Evolutionary conservation across 2,797 vertebrate species (phyloP), one percentile per base, ranked within the genome.

Genomic region (Peromyscus melanophrys): DNA sequence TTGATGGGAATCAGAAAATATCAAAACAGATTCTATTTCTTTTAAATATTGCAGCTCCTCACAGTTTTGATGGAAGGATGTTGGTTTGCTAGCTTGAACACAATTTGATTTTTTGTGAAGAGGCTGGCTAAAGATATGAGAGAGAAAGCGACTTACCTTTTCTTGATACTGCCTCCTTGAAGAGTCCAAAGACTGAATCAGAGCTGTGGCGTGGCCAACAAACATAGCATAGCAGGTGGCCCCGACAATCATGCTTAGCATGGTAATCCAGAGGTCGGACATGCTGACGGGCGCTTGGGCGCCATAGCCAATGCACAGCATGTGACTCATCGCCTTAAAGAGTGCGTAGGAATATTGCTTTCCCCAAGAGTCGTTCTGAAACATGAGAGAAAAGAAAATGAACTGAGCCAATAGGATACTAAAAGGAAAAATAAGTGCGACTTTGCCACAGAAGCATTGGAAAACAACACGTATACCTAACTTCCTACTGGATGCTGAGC

Each of bases 301-400:
- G 0, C 99, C 99, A 0, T 99, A 99, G 23, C 99, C 99, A 27
- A 99, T 99, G 97, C 99, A 99, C 92, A 99, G 99, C 99, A 99
- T 99, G 97, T 99, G 99, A 98, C 99, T 99, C 99, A 99, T 99
- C 67, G 99, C 99, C 99, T 99, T 99, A 99, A 99, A 99, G 98
- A 99, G 99, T 67, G 99, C 99, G 0, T 99, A 99, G 0, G 99
- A 99, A 97, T 99, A 99, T 98, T 99, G 99, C 98, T 99, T 99
- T 96, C 99, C 99, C 99, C 99, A 99, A 91, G 99, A 99, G 96
- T 99, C 99, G 0, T 99, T 99, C 99, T 99, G 99, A 49, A 98
- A 98, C 80, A 97, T 89, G 97, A 98, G 12, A 95, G 80, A 96
- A 83, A 65, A 67, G 29, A 93, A 92, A 81, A 77, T 0, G 75